phyloP scores from a whole-genome alignment of 2,888 invertebrate genomes.

The Boloria euphrosyne region DNA sequence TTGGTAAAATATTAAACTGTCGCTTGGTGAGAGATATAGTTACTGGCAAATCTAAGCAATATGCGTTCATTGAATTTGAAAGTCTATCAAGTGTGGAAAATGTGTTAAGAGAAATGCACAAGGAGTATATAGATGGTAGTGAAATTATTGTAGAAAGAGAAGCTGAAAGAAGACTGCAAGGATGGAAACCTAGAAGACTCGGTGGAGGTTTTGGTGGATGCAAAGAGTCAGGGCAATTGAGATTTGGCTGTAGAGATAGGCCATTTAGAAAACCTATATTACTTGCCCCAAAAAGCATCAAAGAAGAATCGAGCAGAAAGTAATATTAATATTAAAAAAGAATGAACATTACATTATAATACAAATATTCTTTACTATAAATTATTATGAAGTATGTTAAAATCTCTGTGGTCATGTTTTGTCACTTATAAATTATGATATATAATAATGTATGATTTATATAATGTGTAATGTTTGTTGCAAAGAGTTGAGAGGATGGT shows the following conservation, averaged over 20 bases:
- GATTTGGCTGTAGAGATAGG: slow-evolving; percentile 91
- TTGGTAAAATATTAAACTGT: slow-evolving; percentile 85
- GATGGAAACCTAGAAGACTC: slow-evolving; percentile 92
- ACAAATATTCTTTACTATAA: not conserved
- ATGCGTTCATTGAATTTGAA: slow-evolving; percentile 93
- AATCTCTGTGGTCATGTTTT: slow-evolving; percentile 54
- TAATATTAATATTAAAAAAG: not conserved
- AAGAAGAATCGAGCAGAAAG: slow-evolving; percentile 8
- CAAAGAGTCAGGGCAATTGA: slow-evolving; percentile 92
- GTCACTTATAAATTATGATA: slow-evolving; percentile 28
- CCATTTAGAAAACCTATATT: slow-evolving; percentile 87
- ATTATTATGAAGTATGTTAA: slow-evolving; percentile 1
- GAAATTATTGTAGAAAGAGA: slow-evolving; percentile 89
- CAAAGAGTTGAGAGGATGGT: slow-evolving; percentile 64
- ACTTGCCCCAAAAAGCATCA: slow-evolving; percentile 18
- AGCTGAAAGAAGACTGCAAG: slow-evolving; percentile 85
- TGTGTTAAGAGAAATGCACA: slow-evolving; percentile 84
- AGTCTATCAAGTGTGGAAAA: slow-evolving; percentile 81
- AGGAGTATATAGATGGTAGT: slow-evolving; percentile 84
- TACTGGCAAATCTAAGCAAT: slow-evolving; percentile 91
- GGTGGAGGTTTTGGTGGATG: slow-evolving; percentile 94
- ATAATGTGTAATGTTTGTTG: slow-evolving; percentile 65
- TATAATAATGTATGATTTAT: slow-evolving; percentile 38
- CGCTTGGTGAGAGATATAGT: slow-evolving; percentile 89
- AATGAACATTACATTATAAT: not conserved